Evolutionary conservation across 2,888 invertebrate species (phyloP).

Genomic region (Sepioteuthis lessoniana): DNA sequence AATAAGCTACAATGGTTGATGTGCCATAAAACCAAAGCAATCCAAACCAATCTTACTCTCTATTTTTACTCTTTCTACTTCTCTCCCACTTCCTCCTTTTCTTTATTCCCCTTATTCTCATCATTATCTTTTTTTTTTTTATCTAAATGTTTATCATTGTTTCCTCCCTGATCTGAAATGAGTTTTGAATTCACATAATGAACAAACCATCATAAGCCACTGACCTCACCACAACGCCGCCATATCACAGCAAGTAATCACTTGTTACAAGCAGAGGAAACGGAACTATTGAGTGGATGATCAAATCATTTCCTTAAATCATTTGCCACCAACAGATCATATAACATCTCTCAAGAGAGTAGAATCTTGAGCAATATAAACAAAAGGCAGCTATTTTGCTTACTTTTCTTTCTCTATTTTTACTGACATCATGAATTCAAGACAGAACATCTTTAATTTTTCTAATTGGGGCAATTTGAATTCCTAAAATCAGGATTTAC

Average conservation of each 20-base stretch:
- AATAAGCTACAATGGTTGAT: no score
- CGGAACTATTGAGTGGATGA: neutral
- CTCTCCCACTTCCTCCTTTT: neutral
- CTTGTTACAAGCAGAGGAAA: conserved; percentile 16
- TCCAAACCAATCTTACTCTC: no score
- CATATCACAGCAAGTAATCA: neutral
- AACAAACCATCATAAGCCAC: neutral
- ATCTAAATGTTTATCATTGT: neutral
- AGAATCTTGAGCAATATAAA: neutral
- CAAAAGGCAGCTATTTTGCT: no score
- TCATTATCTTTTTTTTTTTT: neutral
- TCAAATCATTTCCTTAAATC: neutral
- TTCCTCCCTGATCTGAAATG: neutral
- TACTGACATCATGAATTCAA: no score
- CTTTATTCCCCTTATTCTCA: neutral
- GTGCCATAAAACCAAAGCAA: no score
- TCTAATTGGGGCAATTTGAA: no score
- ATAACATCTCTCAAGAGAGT: neutral
- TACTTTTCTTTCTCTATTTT: no score
- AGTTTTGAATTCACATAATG: neutral
- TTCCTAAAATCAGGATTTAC: no score
- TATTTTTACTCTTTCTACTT: neutral
- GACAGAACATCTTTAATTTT: no score
- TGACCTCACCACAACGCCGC: neutral
- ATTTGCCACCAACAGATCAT: neutral